Conservation (phyloP, 2,113 vertebrate genomes). For the Ptilorrhoa leucosticta region DNA sequence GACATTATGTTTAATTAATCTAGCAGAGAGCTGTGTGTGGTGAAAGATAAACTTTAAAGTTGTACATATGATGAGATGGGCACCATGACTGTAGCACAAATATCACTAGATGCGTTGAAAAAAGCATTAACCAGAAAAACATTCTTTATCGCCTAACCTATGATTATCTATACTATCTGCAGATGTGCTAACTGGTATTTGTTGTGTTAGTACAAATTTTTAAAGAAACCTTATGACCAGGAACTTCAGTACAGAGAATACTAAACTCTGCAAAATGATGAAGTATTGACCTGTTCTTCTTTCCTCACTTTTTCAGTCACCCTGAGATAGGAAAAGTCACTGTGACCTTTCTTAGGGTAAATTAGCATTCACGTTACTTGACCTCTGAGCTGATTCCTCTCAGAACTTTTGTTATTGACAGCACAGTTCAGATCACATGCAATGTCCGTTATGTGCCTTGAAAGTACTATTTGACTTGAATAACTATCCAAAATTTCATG, state of each 20-base stretch:
- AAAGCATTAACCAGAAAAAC: neutral
- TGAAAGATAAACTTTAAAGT: neutral
- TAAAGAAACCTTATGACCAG: neutral
- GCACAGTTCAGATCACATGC: neutral
- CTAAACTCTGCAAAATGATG: neutral
- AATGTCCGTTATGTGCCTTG: neutral
- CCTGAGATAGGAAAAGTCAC: neutral
- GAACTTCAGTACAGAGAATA: neutral
- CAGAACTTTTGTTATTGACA: neutral
- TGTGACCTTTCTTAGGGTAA: neutral
- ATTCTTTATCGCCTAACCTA: neutral
- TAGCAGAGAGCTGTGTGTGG: neutral
- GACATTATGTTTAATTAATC: neutral
- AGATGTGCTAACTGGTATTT: neutral
- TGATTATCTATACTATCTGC: neutral
- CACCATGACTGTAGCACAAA: neutral
- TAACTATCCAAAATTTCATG: neutral
- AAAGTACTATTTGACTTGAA: neutral
- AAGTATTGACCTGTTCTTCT: neutral
- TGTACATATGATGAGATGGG: neutral
- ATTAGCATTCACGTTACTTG: neutral
- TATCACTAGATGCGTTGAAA: neutral
- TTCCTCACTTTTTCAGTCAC: neutral
- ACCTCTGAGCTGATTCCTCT: neutral
- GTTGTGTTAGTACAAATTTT: neutral